Base-by-base conservation (phyloP, 2,888 invertebrate genomes). In the Campoplex capitator region DNA sequence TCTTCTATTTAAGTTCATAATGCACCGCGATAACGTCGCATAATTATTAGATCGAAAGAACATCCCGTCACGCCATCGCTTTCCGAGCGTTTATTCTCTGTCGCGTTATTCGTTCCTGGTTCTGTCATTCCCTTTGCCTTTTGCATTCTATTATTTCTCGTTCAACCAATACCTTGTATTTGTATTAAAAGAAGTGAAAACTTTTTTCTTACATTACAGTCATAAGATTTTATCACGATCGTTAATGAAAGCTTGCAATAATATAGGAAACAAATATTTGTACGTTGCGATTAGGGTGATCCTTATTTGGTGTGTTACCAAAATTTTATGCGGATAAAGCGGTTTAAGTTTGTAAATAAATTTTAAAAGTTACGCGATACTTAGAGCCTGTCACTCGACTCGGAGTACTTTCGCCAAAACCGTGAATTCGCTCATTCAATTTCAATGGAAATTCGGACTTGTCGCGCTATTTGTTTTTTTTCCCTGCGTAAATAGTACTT, bases 1-100 rank as follows among this genome's bases (percentile, higher is more conserved):
- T 83, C 65, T 83, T 68, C 84, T 85, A 83, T 84, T 87, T 83
- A 83, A 85, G 84, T 82, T 83, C 84, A 80, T 87, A 88, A 87
- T 88, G 88, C 84, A 88, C 81, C 70, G 83, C 83, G 88, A 89
- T 89, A 88, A 81, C 85, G 85, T 88, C 88, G 85, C 84, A 81
- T 86, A 89, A 88, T 88, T 88, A 88, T 88, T 77, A 78, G 85
- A 88, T 89, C 85, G 85, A 84, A 88, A 88, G 76, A 75, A 88
- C 88, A 73, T 74, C 68, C 80, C 70, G 83, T 79, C 89, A 89
- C 89, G 89, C 87, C 54, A 89, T 87, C 84, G 68, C 42, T 84
- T 62, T 48, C 45, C 67, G 67, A 56, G 70, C 74, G 58, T 74
- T 74, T 62, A 58, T n/a, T 45, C 82, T 54, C 13, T 48, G 56